phyloP scores from a whole-genome alignment of 2,113 vertebrate species.

The Mesocricetus auratus region DNA sequence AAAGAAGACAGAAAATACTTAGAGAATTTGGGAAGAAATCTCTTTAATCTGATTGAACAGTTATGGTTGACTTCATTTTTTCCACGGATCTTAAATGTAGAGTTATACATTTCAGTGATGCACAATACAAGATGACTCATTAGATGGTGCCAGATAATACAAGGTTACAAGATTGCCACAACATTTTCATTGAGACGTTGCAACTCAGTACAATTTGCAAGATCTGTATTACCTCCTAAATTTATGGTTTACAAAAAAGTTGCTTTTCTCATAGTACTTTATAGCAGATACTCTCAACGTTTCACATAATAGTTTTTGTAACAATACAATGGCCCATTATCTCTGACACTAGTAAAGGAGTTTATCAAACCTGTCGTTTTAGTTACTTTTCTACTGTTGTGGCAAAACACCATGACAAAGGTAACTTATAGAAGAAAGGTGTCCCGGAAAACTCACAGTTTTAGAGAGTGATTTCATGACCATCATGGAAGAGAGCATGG shows the following conservation, averaged over 20 bases:
- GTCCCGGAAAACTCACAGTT: background rate
- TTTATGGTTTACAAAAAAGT: background rate
- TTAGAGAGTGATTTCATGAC: background rate
- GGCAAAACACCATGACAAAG: background rate
- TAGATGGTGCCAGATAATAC: background rate
- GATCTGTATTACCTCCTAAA: background rate
- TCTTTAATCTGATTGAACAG: background rate
- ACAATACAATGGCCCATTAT: constrained; percentile 5
- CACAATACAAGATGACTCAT: background rate
- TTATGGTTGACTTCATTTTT: background rate
- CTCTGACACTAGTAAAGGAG: constrained; percentile 10
- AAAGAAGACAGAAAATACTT: constrained; percentile 62
- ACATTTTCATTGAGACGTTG: constrained; percentile 33
- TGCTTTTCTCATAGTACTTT: background rate
- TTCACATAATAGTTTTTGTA: background rate
- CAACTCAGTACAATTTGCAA: background rate
- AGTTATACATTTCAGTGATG: background rate
- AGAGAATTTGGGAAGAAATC: constrained; percentile 44
- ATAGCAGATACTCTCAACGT: constrained; percentile 3
- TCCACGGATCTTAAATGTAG: background rate
- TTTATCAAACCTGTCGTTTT: background rate
- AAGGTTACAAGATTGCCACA: background rate
- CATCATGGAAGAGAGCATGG: background rate
- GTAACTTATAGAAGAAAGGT: background rate
- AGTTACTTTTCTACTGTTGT: background rate